Conservation (phyloP, 2,797 vertebrate genomes). For the Siniperca scherzeri region DNA sequence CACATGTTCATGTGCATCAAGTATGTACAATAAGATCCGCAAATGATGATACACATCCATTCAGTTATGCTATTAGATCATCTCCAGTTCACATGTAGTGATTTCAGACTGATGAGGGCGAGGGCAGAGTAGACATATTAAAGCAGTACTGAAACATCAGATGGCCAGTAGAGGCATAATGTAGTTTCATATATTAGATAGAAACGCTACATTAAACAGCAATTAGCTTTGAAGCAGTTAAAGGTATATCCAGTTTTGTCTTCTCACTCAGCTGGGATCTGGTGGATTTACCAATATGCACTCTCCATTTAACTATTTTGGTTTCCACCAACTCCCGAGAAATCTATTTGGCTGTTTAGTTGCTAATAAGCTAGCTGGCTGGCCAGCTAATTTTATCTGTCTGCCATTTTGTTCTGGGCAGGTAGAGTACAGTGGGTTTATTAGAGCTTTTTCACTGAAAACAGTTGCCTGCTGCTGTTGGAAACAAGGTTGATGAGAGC, state of each 20-base stretch:
- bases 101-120: neutral
- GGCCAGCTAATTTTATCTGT: neutral
- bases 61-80: neutral
- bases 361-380: neutral
- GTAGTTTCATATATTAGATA: neutral
- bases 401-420: neutral
- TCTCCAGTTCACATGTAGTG: neutral
- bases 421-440: neutral
- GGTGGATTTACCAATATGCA: neutral
- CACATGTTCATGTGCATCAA: neutral
- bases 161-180: neutral
- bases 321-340: neutral
- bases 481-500: neutral
- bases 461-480: neutral
- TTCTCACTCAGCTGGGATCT: too few relatives aligned
- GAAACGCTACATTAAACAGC: neutral
- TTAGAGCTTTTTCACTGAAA: neutral
- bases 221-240: neutral
- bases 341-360: neutral
- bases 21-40: neutral
- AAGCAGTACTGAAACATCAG: neutral
- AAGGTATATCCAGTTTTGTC: neutral
- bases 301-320: neutral
- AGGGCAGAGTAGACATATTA: neutral
- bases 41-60: neutral